Percentiles rank a stretch among this genome's conserved stretches.
Conservation (phyloP, 2,888 invertebrate species). For the Hirtodrosophila duncani region DNA sequence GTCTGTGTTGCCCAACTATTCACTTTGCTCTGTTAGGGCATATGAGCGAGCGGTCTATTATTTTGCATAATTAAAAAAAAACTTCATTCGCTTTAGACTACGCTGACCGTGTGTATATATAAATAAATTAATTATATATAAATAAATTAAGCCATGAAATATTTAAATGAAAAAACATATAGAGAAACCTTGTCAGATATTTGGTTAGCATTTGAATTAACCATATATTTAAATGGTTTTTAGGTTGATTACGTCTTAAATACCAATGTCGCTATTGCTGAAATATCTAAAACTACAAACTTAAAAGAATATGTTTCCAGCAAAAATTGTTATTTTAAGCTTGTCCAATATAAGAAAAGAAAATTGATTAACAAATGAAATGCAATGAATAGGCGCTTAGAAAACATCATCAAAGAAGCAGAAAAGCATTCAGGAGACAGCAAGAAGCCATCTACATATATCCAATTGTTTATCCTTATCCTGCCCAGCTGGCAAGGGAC, state of each 20-base stretch:
- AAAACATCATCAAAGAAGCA: constrained; percentile 39
- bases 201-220: too few relatives aligned
- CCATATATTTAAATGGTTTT: too few relatives aligned
- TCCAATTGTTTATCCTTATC: constrained; percentile 48
- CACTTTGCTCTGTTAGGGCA: constrained; percentile 45
- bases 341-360: constrained; percentile 3
- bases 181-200: too few relatives aligned
- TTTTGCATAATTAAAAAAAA: constrained; percentile 36
- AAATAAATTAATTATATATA: too few relatives aligned
- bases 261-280: too few relatives aligned
- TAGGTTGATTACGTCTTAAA: too few relatives aligned
- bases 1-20: too few relatives aligned
- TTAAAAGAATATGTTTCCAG: too few relatives aligned
- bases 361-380: constrained; percentile 64
- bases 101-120: too few relatives aligned
- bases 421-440: constrained; percentile 7
- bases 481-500: constrained; percentile 46
- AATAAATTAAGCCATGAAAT: constrained; percentile 4
- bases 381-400: constrained; percentile 53
- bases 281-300: too few relatives aligned
- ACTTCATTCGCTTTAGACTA: background rate
- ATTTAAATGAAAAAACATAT: too few relatives aligned
- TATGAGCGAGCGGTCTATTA: constrained; percentile 17
- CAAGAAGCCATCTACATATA: constrained; percentile 30
- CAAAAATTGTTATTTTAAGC: constrained; percentile 15